Percentiles rank a stretch among this genome's conserved stretches.
Evolutionary conservation across 1,140 invertebrate genomes (phyloP).

Genomic region (Leptinotarsa defecta): DNA sequence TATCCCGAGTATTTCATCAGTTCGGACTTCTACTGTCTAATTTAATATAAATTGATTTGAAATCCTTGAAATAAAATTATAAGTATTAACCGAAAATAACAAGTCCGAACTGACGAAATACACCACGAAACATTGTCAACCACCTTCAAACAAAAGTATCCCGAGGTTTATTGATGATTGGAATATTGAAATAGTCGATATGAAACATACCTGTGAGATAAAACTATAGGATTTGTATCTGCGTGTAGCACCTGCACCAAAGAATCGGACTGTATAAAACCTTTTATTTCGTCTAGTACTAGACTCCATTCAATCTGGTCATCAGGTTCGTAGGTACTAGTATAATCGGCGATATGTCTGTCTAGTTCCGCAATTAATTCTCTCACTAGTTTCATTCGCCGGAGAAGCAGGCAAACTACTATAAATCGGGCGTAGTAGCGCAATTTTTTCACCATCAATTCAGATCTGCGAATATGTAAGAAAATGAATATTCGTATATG

Average conservation of each 20-base stretch:
- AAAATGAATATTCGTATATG: background rate
- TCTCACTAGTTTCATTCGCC: conserved; percentile 91
- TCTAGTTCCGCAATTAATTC: conserved; percentile 91
- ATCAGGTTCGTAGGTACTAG: conserved; percentile 92
- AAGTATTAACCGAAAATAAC: too few relatives aligned
- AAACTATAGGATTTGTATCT: conserved; percentile 79
- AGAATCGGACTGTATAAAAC: conserved; percentile 92
- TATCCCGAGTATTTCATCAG: background rate
- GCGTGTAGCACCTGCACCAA: conserved; percentile 85
- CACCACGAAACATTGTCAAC: too few relatives aligned
- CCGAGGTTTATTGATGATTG: too few relatives aligned
- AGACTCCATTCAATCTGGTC: conserved; percentile 96
- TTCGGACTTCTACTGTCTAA: too few relatives aligned
- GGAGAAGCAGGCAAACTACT: conserved; percentile 91
- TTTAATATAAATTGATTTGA: too few relatives aligned
- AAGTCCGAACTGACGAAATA: too few relatives aligned
- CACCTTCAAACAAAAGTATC: background rate
- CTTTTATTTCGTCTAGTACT: conserved; percentile 92
- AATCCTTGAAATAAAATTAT: too few relatives aligned
- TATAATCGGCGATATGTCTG: conserved; percentile 91
- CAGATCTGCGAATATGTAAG: conserved; percentile 65
- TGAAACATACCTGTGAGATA: conserved; percentile 73
- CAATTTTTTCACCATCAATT: conserved; percentile 97
- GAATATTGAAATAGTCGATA: too few relatives aligned
- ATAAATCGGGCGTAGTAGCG: conserved; percentile 96